Evolutionary conservation across 2,888 invertebrate genomes (phyloP).

Genomic region (Mythimna vitellina): DNA sequence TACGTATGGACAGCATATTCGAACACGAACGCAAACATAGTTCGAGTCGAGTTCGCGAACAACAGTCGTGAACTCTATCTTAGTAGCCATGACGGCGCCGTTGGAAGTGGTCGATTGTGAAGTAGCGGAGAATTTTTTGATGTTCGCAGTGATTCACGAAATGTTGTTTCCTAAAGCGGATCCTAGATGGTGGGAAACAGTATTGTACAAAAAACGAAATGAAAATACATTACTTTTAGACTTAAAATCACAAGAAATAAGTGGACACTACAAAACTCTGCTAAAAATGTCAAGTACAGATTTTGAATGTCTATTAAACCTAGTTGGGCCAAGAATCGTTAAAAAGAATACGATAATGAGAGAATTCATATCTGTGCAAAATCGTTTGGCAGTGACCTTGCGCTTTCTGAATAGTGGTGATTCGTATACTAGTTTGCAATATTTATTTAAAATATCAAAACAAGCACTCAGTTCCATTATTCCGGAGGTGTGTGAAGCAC

Average conservation of each 20-base stretch:
- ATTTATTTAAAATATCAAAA: conserved; percentile 36
- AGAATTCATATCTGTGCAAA: conserved; percentile 31
- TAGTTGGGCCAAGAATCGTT: conserved; percentile 20
- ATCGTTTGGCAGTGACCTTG: background rate
- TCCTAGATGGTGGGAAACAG: conserved; percentile 37
- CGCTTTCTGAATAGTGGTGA: conserved; percentile 6
- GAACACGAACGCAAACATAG: conserved; percentile 34
- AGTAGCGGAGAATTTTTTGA: conserved; percentile 34
- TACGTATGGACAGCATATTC: background rate
- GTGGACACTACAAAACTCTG: conserved; percentile 36
- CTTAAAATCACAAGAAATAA: conserved; percentile 34
- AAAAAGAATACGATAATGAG: conserved; percentile 33
- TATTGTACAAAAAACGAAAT: background rate
- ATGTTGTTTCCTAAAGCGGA: conserved; percentile 38
- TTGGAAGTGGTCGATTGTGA: conserved; percentile 34
- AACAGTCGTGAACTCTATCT: conserved; percentile 38
- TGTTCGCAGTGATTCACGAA: conserved; percentile 39
- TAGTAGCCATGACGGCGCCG: conserved; percentile 35
- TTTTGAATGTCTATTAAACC: conserved; percentile 34
- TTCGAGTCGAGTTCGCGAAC: conserved; percentile 38
- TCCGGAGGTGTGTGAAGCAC: conserved; percentile 24
- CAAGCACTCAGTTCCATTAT: conserved; percentile 30
- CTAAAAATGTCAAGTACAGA: conserved; percentile 30
- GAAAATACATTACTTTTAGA: background rate
- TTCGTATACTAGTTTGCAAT: conserved; percentile 33